Base-by-base conservation (phyloP, 2,888 invertebrate genomes). In the Philopedon plagiatum region DNA sequence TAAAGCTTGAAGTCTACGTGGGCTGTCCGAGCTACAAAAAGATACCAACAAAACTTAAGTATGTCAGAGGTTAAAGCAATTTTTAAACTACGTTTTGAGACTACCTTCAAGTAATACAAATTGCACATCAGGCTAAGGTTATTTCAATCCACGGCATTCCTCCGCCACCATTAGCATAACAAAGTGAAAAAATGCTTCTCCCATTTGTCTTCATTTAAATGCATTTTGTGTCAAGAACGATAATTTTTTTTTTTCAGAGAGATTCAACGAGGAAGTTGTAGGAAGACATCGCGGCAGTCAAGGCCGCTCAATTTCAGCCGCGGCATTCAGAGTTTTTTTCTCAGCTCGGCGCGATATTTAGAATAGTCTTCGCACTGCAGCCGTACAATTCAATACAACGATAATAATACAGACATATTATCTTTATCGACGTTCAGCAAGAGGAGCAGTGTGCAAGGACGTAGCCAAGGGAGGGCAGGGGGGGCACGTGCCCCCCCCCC, bases 151-250 rank as follows among this genome's bases (percentile, higher is more conserved):
- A 34, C 51, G 44, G n/a, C 51, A 63, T 51, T 63, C 37, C 34
- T 57, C 15, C 9, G 26, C 19, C 9, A 41, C 19, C 9, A 66
- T 66, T 66, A 66, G 34, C 37, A 62, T 65, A 65, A 46, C 44
- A 23, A 56, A 56, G 57, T 66, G 44, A 18, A 49, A 62, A 32
- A 37, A 58, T 63, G 51, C 39, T 44, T n/a, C 18, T 44, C 13
- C 63, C 57, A 67, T 72, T 72, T 72, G 49, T 72, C 72, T 62
- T 72, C 67, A 62, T 72, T 72, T 63, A 61, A 56, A 46, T 62
- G 67, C 67, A 54, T 62, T 67, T 71, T 71, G 54, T 71, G 71
- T 71, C 71, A 54, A 64, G 71, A 71, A 60, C 71, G 51, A 54
- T 49, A 72, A 72, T 72, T 62, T 67, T 51, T 72, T 62, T 67